Conservation (phyloP, 2,888 invertebrate species). For the Drosophila kanekoi region DNA sequence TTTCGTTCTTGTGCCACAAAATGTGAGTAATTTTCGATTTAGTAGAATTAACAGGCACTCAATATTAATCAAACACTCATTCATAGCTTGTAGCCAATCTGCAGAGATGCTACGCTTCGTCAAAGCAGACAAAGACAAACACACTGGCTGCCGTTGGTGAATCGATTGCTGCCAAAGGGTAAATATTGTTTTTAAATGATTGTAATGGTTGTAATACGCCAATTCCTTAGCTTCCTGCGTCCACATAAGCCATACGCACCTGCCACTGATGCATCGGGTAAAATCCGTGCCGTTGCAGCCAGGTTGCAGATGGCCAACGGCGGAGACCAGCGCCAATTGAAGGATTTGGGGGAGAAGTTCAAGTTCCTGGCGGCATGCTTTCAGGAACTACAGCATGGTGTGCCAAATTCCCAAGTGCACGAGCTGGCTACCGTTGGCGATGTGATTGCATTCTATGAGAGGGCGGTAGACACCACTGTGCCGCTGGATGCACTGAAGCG, state of each 20-base stretch:
- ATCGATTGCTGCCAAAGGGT: conserved; percentile 90
- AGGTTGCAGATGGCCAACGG: conserved; percentile 86
- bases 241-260: conserved; percentile 91
- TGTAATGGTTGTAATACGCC: neutral
- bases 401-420: conserved; percentile 94
- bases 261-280: conserved; percentile 88
- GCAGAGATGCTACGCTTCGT: conserved; percentile 76
- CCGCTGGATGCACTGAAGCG: conserved; percentile 91
- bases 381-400: conserved; percentile 89
- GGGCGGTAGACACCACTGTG: conserved; percentile 89
- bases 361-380: conserved; percentile 89
- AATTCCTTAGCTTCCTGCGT: conserved; percentile 89
- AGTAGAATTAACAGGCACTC: neutral
- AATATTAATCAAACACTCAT: neutral
- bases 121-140: conserved; percentile 84
- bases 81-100: conserved; percentile 43
- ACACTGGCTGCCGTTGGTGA: conserved; percentile 87
- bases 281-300: conserved; percentile 88
- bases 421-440: conserved; percentile 90
- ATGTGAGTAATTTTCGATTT: conserved; percentile 54
- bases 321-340: conserved; percentile 58
- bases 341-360: conserved; percentile 86
- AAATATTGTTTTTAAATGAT: conserved; percentile 8
- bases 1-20: conserved; percentile 38
- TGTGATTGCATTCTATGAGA: conserved; percentile 90